Evolutionary conservation across 2,888 invertebrate genomes (phyloP).

Genomic region (Rhyacophila evoluta): DNA sequence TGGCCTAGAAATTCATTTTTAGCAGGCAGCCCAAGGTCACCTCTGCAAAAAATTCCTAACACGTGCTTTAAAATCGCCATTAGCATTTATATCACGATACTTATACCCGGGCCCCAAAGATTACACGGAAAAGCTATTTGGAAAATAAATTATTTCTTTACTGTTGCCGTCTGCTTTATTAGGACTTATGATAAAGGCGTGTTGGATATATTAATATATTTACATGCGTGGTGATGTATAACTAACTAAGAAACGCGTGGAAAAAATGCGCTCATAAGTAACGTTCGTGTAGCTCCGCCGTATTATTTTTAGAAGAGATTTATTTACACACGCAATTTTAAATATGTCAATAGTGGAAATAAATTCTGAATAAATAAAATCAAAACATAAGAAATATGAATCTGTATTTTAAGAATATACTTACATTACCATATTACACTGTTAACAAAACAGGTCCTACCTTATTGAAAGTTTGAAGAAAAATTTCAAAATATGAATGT

Average conservation of each 20-base stretch:
- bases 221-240: neutral
- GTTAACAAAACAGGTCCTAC: too few species aligned
- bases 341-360: too few species aligned
- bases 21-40: neutral
- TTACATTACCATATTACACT: too few species aligned
- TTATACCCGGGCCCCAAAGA: constrained; percentile 16
- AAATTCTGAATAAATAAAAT: too few species aligned
- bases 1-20: neutral
- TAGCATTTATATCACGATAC: constrained; percentile 22
- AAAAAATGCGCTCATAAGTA: neutral
- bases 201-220: neutral
- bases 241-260: neutral
- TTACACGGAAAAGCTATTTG: constrained; percentile 22
- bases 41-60: neutral
- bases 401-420: too few species aligned
- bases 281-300: too few species aligned
- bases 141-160: constrained; percentile 22
- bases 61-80: constrained; percentile 21
- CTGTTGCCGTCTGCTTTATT: constrained; percentile 7
- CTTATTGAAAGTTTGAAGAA: too few species aligned
- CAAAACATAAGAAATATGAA: too few species aligned
- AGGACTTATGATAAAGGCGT: neutral
- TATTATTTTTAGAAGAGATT: too few species aligned
- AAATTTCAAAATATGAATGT: too few species aligned
- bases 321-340: too few species aligned